Evolutionary conservation across 2,113 vertebrate species (phyloP).

Genomic region (Engystomops pustulosus): DNA sequence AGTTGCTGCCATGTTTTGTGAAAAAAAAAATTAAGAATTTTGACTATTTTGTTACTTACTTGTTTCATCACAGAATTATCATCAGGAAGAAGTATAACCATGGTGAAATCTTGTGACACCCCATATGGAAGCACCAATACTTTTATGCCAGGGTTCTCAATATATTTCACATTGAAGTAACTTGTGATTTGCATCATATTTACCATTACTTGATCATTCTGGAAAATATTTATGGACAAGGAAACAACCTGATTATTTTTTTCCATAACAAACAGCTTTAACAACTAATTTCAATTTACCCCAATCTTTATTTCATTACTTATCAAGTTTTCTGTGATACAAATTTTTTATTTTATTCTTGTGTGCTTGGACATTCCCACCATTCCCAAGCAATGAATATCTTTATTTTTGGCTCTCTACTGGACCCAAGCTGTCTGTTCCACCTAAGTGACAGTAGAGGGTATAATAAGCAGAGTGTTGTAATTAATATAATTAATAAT

Average conservation of each 20-base stretch:
- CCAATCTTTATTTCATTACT: too few species aligned
- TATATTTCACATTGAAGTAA: constrained; percentile 27
- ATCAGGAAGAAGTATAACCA: constrained; percentile 40
- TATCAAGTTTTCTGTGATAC: too few species aligned
- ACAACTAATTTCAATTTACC: not conserved
- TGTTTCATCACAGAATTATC: constrained; percentile 13
- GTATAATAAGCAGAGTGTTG: too few species aligned
- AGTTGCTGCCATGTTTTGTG: too few species aligned
- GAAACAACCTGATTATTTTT: not conserved
- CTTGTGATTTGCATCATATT: constrained; percentile 26
- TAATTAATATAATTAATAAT: too few species aligned
- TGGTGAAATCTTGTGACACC: not conserved
- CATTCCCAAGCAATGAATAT: too few species aligned
- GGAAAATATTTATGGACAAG: not conserved
- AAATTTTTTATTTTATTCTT: too few species aligned
- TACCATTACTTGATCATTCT: constrained; percentile 40
- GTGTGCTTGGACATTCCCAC: too few species aligned
- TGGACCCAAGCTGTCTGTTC: too few species aligned
- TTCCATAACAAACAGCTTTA: not conserved
- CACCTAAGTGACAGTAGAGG: too few species aligned
- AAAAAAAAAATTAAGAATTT: too few species aligned
- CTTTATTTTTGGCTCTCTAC: too few species aligned
- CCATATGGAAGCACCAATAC: constrained; percentile 48
- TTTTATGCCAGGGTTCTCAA: constrained; percentile 17
- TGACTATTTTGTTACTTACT: not conserved